Evolutionary conservation across 2,797 vertebrate species (phyloP), one percentile per base, ranked within the genome.

Genomic region (Tiaroga cobitis): DNA sequence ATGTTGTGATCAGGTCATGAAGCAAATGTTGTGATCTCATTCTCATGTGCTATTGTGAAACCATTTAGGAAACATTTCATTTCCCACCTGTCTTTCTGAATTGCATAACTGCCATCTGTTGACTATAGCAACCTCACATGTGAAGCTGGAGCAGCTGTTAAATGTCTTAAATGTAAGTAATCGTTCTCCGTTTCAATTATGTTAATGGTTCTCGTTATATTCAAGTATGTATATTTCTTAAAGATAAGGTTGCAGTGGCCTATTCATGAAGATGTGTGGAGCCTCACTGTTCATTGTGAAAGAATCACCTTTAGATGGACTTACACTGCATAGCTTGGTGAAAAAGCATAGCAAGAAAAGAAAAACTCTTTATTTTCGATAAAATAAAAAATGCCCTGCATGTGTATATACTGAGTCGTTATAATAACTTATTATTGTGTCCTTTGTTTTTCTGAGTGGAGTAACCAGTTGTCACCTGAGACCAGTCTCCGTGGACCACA

Each of bases 391-490:
- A 39, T 37, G 4, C 21, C 46, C 3, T 1, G 11, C 15, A 59
- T 49, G 15, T 19, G 32, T 46, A 29, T n/a, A 34, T 41, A 63
- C 37, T 78, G 2, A 84, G 70, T 21, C 21, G 0, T 19, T 73
- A 3, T 3, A 29, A 49, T 24, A 4, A 34, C 41, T 24, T 46
- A 56, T 83, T 49, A 61, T 67, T 73, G 29, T 19, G 21, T 46
- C 32, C 87, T 84, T 81, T 86, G 77, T 88, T 81, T 82, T 85
- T 82, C 73, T 84, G 82, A 85, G 86, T 87, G 83, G 89, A 90
- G 87, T 82, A 92, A 89, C 83, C 81, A 89, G 90, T 91, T 83
- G 89, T 91, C 89, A 93, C 88, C 88, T 89, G 91, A 94, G 87
- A 91, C 59, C 39, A 81, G 87, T 87, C 87, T 84, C 85, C 24